Percentiles rank a stretch among this genome's conserved stretches.
phyloP scores from a whole-genome alignment of 2,888 invertebrate species.

The Erebia ligea region DNA sequence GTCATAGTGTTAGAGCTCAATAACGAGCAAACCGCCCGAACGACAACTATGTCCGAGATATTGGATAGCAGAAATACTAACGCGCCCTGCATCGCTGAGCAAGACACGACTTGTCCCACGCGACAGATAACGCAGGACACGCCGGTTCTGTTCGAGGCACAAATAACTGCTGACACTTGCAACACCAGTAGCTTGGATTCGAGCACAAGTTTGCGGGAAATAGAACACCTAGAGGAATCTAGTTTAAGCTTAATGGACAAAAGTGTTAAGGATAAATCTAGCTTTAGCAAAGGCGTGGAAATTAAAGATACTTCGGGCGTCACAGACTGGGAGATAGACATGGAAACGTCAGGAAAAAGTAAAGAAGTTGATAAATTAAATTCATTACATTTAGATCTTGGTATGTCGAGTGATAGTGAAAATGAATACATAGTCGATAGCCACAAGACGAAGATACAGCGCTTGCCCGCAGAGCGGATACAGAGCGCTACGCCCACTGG shows the following conservation, averaged over 20 bases:
- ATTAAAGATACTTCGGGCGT: conserved; percentile 71
- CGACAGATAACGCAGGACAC: conserved; percentile 82
- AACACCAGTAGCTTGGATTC: conserved; percentile 75
- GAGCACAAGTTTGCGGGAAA: conserved; percentile 65
- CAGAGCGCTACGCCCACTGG: conserved; percentile 66
- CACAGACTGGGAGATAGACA: conserved; percentile 85
- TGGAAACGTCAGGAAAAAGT: conserved; percentile 76
- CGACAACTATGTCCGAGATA: conserved; percentile 78
- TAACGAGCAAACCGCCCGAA: conserved; percentile 72
- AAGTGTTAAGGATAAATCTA: conserved; percentile 58
- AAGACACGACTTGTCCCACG: conserved; percentile 51
- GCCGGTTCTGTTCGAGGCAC: conserved; percentile 77
- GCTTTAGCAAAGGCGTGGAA: conserved; percentile 59
- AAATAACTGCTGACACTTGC: conserved; percentile 68
- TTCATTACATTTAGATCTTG: conserved; percentile 74
- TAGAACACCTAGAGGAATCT: conserved; percentile 60
- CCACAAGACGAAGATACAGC: conserved; percentile 62
- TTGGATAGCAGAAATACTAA: conserved; percentile 63
- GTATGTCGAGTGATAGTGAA: conserved; percentile 81
- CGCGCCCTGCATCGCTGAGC: conserved; percentile 50
- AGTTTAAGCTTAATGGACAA: conserved; percentile 58
- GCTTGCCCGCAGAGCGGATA: conserved; percentile 59
- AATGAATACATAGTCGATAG: conserved; percentile 68
- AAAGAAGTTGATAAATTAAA: conserved; percentile 76
- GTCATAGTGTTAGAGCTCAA: conserved; percentile 78